Base-by-base conservation (phyloP, 2,888 invertebrate species). In the Lacanobia wlatinum region DNA sequence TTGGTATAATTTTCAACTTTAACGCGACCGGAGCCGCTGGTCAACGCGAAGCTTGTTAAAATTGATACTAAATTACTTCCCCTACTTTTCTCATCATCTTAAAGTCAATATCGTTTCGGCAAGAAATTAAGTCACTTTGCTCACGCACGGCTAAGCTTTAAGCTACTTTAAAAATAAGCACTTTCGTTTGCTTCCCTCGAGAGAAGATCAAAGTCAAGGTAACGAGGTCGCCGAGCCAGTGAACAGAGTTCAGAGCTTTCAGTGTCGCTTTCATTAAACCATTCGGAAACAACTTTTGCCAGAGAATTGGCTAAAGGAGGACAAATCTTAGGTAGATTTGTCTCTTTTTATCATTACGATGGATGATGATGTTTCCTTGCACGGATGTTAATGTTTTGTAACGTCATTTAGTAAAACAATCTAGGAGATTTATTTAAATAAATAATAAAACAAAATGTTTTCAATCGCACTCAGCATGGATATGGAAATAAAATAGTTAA, bases 201-300 rank as follows among this genome's bases (percentile, higher is more conserved):
- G 78, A 69, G 50, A 78, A 86, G 86, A 85, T 88, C 88, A 90
- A 90, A 90, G 89, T 89, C 89, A 90, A 89, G 88, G 89, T 84
- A 88, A 88, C 84, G 83, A 84, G 84, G 84, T 84, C 84, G 78
- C 63, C 73, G 69, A 73, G 71, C 18, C 56, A 52, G 52, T 68
- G 53, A 66, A 61, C 58, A n/a, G 52, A 52, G 64, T 53, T 73
- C 69, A 76, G 52, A 59, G 75, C 64, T 71, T 73, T 55, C 62
- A 69, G 70, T 55, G 64, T 61, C 71, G 62, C 68, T 77, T 78
- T 82, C 70, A 73, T 82, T 74, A 73, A 68, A 23, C 38, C 55
- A 64, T 71, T 60, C 21, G 43, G 12, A 55, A 62, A 73, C 48
- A 59, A 34, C 21, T 63, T 63, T 50, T 43, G 21, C n/a, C 43